phyloP scores from a whole-genome alignment of 1,140 invertebrate genomes.

The Aphaenogaster ashmeadi region DNA sequence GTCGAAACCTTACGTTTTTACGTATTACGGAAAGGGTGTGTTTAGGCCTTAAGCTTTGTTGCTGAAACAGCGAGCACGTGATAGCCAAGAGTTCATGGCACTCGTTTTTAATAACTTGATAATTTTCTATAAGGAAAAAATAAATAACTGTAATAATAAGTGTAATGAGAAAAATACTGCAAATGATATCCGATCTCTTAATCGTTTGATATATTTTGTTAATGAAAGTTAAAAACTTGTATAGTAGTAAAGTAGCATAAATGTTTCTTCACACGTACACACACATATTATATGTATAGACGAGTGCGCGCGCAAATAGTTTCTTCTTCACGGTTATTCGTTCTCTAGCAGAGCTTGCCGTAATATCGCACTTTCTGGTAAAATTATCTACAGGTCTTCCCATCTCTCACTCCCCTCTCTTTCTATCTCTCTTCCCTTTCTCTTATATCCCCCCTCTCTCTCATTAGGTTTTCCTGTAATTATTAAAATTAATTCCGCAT shows the following conservation, averaged over 20 bases:
- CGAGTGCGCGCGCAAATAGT: not conserved
- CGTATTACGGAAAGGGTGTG: too few relatives aligned
- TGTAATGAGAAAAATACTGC: not conserved
- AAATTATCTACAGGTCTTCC: not conserved
- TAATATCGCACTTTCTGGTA: slow-evolving; percentile 34
- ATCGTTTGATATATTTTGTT: not conserved
- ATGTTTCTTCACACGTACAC: not conserved
- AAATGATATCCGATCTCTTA: not conserved
- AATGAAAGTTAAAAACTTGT: not conserved
- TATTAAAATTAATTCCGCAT: slow-evolving; percentile 51
- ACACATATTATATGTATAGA: not conserved
- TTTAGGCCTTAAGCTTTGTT: slow-evolving; percentile 13
- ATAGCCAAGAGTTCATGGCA: not conserved
- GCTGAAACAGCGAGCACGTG: not conserved
- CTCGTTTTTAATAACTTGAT: not conserved
- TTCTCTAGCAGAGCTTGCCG: not conserved
- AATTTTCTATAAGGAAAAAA: not conserved
- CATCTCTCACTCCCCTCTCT: not conserved
- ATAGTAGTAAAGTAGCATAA: not conserved
- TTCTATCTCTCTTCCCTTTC: not conserved
- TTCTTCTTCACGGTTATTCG: slow-evolving; percentile 21
- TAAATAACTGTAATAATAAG: not conserved
- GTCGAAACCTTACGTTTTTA: too few relatives aligned
- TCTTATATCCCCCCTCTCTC: too few relatives aligned
- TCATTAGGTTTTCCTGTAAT: slow-evolving; percentile 22